phyloP scores from a whole-genome alignment of 2,888 invertebrate genomes.

The Idaea aversata region DNA sequence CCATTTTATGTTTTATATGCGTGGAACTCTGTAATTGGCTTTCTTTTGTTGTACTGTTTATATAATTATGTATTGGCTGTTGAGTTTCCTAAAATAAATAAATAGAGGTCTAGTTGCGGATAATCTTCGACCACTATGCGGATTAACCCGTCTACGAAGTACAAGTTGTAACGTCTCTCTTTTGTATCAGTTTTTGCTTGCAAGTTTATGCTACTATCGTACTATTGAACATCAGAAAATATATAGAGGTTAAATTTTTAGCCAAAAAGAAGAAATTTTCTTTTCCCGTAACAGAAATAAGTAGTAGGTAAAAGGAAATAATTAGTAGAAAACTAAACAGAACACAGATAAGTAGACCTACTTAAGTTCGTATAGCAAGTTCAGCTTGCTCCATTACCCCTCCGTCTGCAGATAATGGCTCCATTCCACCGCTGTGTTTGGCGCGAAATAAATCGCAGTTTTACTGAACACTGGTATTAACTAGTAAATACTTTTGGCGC shows the following conservation, averaged over 20 bases:
- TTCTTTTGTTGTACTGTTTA: too few relatives aligned
- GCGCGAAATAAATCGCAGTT: neutral
- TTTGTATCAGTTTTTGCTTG: too few relatives aligned
- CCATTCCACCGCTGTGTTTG: slow-evolving; percentile 44
- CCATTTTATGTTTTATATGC: too few relatives aligned
- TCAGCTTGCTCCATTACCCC: slow-evolving; percentile 58
- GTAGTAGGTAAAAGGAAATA: neutral
- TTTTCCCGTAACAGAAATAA: neutral
- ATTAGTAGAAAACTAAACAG: neutral
- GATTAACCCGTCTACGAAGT: too few relatives aligned
- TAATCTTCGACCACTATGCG: too few relatives aligned
- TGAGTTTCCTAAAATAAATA: too few relatives aligned
- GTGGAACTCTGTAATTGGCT: too few relatives aligned
- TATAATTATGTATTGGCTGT: too few relatives aligned
- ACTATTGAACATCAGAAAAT: too few relatives aligned
- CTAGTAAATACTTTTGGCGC: neutral
- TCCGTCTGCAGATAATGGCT: slow-evolving; percentile 54
- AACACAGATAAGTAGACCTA: neutral
- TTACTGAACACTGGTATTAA: neutral
- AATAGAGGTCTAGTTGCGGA: too few relatives aligned
- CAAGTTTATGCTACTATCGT: too few relatives aligned
- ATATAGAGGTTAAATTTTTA: neutral
- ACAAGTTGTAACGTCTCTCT: too few relatives aligned
- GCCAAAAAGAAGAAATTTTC: neutral
- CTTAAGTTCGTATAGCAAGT: slow-evolving; percentile 39